Percentiles rank a stretch among this genome's conserved stretches.
These are phyloP conservation scores for Melanocharis versteri DNA, from an alignment of 2,113 vertebrate species.

Conservation along the genomic window DNA sequence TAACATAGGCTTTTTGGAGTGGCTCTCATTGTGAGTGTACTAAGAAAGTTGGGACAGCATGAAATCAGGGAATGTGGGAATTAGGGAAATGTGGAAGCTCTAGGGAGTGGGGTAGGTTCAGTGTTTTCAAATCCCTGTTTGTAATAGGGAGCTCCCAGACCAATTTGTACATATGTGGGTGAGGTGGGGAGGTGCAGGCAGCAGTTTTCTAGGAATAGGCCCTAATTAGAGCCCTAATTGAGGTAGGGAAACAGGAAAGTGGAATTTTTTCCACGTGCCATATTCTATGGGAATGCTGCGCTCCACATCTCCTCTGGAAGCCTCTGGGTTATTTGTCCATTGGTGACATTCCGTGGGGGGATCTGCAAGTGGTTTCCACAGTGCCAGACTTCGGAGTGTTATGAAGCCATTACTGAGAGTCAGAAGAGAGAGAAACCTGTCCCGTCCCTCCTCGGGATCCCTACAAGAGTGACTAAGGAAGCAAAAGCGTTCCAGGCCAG, in stretches of 20 bases:
- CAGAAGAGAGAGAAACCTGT: neutral
- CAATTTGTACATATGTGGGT: neutral
- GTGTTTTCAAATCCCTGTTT: neutral
- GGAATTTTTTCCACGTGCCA: neutral
- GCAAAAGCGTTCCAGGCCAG: neutral
- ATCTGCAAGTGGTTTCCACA: neutral
- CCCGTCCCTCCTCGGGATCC: accelerated
- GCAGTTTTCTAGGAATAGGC: neutral
- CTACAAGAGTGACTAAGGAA: neutral
- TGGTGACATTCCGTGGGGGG: neutral
- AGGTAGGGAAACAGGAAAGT: neutral
- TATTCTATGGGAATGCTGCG: neutral
- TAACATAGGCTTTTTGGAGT: neutral
- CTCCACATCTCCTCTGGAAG: neutral
- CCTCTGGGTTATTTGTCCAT: neutral
- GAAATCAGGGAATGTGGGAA: neutral
- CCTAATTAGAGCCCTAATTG: neutral
- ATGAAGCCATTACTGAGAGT: neutral
- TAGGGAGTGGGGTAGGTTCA: neutral
- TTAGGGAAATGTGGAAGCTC: neutral
- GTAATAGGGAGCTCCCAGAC: neutral
- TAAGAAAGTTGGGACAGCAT: neutral
- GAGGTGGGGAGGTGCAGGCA: neutral
- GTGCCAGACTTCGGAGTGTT: neutral
- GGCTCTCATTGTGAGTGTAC: neutral